phyloP scores from a whole-genome alignment of 2,888 invertebrate species.

The Nudaria mundana region DNA sequence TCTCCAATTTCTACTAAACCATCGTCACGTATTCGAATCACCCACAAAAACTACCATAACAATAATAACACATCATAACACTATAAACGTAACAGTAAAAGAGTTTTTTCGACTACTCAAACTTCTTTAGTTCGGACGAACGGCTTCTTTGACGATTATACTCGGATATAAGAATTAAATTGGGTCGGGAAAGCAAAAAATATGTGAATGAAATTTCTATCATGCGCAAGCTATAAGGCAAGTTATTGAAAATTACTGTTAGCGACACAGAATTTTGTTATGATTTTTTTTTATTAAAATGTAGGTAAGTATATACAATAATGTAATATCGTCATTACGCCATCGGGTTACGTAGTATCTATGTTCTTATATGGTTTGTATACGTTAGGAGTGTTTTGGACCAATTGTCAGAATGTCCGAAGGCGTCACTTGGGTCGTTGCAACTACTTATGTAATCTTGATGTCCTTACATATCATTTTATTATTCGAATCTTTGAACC shows the following conservation, averaged over 20 bases:
- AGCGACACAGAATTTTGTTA: conserved; percentile 1
- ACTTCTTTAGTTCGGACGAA: conserved; percentile 38
- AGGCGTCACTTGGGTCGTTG: no score
- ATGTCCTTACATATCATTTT: no score
- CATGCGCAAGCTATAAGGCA: conserved; percentile 13
- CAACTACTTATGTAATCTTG: no score
- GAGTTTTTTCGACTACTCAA: conserved; percentile 47
- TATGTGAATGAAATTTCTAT: conserved; percentile 38
- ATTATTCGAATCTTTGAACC: no score
- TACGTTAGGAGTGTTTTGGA: no score
- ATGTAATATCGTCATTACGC: no score
- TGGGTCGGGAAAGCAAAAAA: conserved; percentile 61
- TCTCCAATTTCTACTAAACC: conserved; percentile 25
- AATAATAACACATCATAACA: conserved; percentile 50
- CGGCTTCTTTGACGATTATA: conserved; percentile 68
- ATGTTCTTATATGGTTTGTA: no score
- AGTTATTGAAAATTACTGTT: conserved; percentile 5
- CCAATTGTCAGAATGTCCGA: no score
- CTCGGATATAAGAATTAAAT: conserved; percentile 68
- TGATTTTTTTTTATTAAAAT: neutral
- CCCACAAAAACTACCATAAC: conserved; percentile 31
- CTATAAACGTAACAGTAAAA: conserved; percentile 48
- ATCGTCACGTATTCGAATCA: conserved; percentile 18
- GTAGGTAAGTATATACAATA: no score
- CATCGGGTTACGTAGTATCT: no score